Evolutionary conservation across 2,797 vertebrate species (phyloP).

Genomic region (Scarus forsteni): DNA sequence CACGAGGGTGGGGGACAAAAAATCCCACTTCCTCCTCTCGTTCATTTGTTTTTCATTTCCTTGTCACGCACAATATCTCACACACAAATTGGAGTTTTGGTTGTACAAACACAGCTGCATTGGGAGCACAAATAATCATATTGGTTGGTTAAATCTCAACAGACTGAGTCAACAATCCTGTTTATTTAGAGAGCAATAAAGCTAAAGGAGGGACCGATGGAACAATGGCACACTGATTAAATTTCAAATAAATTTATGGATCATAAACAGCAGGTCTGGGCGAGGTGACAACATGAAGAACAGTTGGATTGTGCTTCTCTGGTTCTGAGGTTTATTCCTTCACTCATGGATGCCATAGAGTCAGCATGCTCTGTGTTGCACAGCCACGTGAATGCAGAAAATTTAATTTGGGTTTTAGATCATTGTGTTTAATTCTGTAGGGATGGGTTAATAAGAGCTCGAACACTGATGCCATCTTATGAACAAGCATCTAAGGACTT

Average conservation of each 20-base stretch:
- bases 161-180: conserved; percentile 56
- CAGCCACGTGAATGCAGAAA: no score
- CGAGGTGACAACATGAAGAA: background rate
- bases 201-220: conserved; percentile 29
- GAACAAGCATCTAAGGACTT: no score
- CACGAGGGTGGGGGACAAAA: conserved; percentile 15
- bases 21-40: conserved; percentile 24
- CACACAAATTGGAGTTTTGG: conserved; percentile 62
- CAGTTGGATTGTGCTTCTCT: background rate
- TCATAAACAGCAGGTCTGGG: conserved; percentile 7
- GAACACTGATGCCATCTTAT: no score
- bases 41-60: conserved; percentile 48
- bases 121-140: conserved; percentile 62
- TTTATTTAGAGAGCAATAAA: conserved; percentile 12
- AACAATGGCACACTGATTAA: conserved; percentile 29
- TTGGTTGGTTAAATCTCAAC: conserved; percentile 69
- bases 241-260: conserved; percentile 30
- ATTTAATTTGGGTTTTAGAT: no score
- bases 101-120: conserved; percentile 73
- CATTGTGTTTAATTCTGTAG: no score
- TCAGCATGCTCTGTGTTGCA: background rate
- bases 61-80: conserved; percentile 56
- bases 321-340: background rate
- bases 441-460: no score
- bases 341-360: background rate